Evolutionary conservation across 2,113 vertebrate genomes (phyloP), one percentile per base, ranked within the genome.

Genomic region (Trachemys scripta): DNA sequence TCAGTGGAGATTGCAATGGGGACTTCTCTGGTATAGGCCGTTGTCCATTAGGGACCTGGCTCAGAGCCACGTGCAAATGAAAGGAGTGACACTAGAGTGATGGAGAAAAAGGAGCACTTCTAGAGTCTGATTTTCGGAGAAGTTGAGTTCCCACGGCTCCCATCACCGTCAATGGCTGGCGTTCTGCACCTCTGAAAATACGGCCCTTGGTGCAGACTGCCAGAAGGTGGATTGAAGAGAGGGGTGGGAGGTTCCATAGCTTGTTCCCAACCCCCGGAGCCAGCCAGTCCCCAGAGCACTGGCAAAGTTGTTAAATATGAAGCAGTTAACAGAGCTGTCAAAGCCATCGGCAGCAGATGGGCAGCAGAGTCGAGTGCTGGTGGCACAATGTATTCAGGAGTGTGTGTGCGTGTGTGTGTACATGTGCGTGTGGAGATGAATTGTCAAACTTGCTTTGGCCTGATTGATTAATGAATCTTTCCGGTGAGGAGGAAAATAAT

Each of bases 381-480:
- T 98, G 98, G 98, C 95, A 97, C 95, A 98, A 98, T 90, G 98
- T 98, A 98, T 96, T 97, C 95, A 95, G 97, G 93, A 95, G 19
- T 11, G 80, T 4, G 78, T 2, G 54, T 16, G 17, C 11, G n/a
- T 0, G 8, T 2, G 80, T 22, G 22, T 5, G 65, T 35, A 76
- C 38, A 24, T 6, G 24, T 8, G 19, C 4, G 1, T 72, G 0
- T 3, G 29, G 49, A 1, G 1, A 76, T 0, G 1, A 22, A 0
- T 65, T 99, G 98, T 98, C 99, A 98, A 92, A 69, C 92, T 97
- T 96, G 94, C 98, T 99, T 98, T 97, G 84, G 93, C 51, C 79
- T 98, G 98, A 98, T 98, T 99, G 99, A 99, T 99, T 98, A 98
- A 99, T 98, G 98, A 98, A 98, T 97, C 98, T 97, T 98, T 97